Evolutionary conservation across 2,888 invertebrate genomes (phyloP).

Genomic region (Elgonia sp.): DNA sequence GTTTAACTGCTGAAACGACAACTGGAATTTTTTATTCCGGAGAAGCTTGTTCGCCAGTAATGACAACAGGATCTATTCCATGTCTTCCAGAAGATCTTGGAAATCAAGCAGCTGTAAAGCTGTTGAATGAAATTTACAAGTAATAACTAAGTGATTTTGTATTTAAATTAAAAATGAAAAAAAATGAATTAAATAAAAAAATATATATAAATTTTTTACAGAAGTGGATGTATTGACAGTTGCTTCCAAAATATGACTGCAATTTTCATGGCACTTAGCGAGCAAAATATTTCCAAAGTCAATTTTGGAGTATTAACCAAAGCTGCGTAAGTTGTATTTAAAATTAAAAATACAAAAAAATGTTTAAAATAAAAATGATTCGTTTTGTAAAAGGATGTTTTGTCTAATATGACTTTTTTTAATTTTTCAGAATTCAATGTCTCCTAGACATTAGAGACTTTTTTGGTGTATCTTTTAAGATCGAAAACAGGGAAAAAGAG

Average conservation of each 20-base stretch:
- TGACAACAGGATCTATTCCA: slow-evolving; percentile 87
- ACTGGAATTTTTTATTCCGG: slow-evolving; percentile 91
- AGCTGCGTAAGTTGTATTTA: background rate
- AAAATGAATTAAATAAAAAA: slow-evolving; percentile 17
- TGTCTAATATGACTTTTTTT: no score
- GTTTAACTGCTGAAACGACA: slow-evolving; percentile 96
- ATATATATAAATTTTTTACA: slow-evolving; percentile 66
- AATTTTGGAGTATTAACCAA: background rate
- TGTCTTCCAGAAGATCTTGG: slow-evolving; percentile 97
- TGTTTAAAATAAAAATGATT: no score
- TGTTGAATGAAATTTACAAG: slow-evolving; percentile 95
- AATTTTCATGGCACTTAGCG: background rate
- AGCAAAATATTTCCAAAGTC: background rate
- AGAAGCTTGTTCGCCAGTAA: slow-evolving; percentile 86
- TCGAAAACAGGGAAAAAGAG: no score
- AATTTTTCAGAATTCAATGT: no score
- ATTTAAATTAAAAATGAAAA: slow-evolving; percentile 18
- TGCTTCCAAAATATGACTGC: background rate
- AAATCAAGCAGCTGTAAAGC: slow-evolving; percentile 91
- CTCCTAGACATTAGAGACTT: no score
- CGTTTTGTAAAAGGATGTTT: no score
- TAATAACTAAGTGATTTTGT: slow-evolving; percentile 58
- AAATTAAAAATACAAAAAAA: background rate
- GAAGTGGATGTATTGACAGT: slow-evolving; percentile 94
- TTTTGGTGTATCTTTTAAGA: no score